A percentile compares a stretch with the other conserved stretches of the same genome.
Conservation (phyloP, 2,888 invertebrate genomes). For the Bhutanitis thaidina region DNA sequence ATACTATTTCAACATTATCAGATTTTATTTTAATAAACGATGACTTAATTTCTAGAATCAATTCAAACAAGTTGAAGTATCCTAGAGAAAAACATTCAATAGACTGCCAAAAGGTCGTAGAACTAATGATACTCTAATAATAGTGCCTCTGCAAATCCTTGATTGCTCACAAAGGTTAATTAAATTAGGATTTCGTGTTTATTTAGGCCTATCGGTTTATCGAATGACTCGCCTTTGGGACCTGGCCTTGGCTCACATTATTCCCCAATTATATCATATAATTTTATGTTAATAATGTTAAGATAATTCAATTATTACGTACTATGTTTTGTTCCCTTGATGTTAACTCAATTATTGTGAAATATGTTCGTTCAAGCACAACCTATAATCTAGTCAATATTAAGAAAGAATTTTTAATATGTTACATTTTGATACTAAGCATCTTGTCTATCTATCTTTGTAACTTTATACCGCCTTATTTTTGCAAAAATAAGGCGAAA, state of each 20-base stretch:
- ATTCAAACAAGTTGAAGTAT: constrained; percentile 3
- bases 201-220: constrained; percentile 41
- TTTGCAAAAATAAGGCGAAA: too few relatives aligned
- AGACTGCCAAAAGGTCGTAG: constrained; percentile 19
- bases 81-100: constrained; percentile 7
- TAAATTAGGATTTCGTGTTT: constrained; percentile 45
- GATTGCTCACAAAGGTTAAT: constrained; percentile 42
- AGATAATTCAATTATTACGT: background rate
- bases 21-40: too few relatives aligned
- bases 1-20: too few relatives aligned
- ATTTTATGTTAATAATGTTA: background rate
- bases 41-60: constrained; percentile 1
- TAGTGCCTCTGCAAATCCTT: constrained; percentile 33
- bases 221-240: constrained; percentile 29
- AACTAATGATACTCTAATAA: constrained; percentile 28
- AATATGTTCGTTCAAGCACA: too few relatives aligned
- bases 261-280: background rate
- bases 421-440: too few relatives aligned
- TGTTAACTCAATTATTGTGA: too few relatives aligned
- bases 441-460: too few relatives aligned
- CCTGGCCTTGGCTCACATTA: constrained; percentile 3
- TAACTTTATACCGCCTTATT: too few relatives aligned
- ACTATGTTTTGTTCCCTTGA: too few relatives aligned
- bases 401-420: too few relatives aligned
- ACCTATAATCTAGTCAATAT: too few relatives aligned